Evolutionary conservation across 2,888 invertebrate species (phyloP), one percentile per base, ranked within the genome.

Genomic region (Leucoptera coffeella): DNA sequence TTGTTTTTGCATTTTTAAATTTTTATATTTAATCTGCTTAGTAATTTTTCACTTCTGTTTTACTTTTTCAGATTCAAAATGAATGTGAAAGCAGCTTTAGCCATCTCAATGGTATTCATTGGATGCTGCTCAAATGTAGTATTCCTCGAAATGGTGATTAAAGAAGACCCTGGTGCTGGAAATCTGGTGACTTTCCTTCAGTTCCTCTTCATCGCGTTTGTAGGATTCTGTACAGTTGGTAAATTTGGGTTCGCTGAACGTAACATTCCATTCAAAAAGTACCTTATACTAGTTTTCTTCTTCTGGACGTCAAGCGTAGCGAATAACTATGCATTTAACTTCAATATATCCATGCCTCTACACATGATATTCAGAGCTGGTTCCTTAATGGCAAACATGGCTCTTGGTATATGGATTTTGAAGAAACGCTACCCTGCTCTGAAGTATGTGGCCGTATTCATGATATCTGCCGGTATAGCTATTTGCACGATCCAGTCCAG

Each of bases 291-390:
- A 30, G 95, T 96, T 0, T 62, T 78, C 8, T 83, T 95, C 64
- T 97, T 96, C 60, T 96, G 95, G 61, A 65, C 89, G 0, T 82
- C 87, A 10, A 96, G 91, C 54, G 87, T 94, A 1, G 82, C 86
- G 33, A 92, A 92, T 47, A 99, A 97, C 54, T 91, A 91, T 71
- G 95, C 95, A 0, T 89, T 97, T 45, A 84, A 87, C 51, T 97
- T 93, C 47, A 92, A 96, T 52, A 94, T 99, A 44, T 84, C 97
- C 0, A 95, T 99, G 83, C 96, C 97, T 1, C 64, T 99, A 23
- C 97, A 97, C 50, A 95, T 97, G 87, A 97, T 99, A 50, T 99
- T 99, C 57, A 77, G 96, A 72, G 85, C 96, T 29, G 96, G 96
- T 2, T 96, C 96, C 3, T 65, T 97, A 15, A 90, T 97, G 72